Evolutionary conservation across 1,140 invertebrate genomes (phyloP), one percentile per base, ranked within the genome.

Genomic region (Zaprionus gabonicus): DNA sequence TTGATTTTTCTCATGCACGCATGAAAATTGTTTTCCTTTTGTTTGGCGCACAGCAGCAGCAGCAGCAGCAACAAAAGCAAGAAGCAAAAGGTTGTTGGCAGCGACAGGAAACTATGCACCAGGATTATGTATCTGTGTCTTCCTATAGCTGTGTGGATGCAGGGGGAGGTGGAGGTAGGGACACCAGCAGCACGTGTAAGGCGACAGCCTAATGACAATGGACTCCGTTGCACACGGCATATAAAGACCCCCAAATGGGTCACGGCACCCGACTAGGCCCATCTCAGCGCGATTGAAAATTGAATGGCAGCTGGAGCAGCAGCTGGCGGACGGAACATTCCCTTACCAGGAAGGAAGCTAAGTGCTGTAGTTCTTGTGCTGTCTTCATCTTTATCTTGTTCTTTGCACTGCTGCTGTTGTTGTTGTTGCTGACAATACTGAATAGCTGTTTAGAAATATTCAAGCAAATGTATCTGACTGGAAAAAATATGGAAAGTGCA

Each of bases 11-110:
- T 71, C 81, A 88, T 72, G 81, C 84, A 87, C 84, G 84, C 84
- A 87, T 87, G 84, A 87, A 87, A 87, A 87, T 87, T 81, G 84
- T 87, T 87, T 87, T 87, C 81, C 84, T 74, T 88, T 87, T 87
- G 84, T 87, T 81, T 79, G 81, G 55, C 68, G 25, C 44, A 51
- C 25, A 60, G 55, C 59, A 68, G 27, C 34, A 60, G 55, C 59
- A 68, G 27, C 34, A 28, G 49, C 66, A 86, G 36, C 83, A 80
- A 66, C 83, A 87, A 70, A 72, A 69, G 80, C 68, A 66, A 31
- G 31, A 38, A 65, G 63, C 58, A 71, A 77, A 72, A 81, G 83
- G 83, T 81, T 88, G 80, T 81, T 88, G 80, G 53, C 84, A 76
- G 74, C 71, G 58, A 44, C 83, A 73, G 84, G 69, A 88, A 86